Base-by-base conservation (phyloP, 2,797 vertebrate species). In the Chanos chanos region DNA sequence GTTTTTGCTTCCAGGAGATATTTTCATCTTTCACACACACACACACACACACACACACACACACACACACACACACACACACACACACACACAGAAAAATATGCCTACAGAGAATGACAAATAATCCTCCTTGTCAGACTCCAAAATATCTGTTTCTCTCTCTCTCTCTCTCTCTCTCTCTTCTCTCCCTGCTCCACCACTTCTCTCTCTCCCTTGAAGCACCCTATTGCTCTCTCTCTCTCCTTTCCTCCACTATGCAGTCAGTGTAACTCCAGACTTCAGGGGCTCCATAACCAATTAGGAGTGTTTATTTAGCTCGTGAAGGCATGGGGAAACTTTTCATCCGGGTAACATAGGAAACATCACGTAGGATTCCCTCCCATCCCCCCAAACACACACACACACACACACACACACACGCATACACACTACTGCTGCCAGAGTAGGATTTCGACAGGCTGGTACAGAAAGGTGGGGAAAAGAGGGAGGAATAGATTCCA, bases 231-330 rank as follows among this genome's bases (percentile, higher is more conserved):
- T 22, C 25, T 39, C 31, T 54, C 34, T 16, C 41, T 50, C 25
- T 40, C 18, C 43, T 5, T 24, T 34, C 44, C 19, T 24, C 7
- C 30, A 47, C 27, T 28, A 43, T 40, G 79, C 79, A 78, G 87
- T 82, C 68, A 81, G 81, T 83, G 83, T 87, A 89, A 89, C 86
- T 86, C 81, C 86, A 89, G 93, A 92, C 89, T 92, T 89, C 89
- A 80, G 89, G 91, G 94, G 93, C 93, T 93, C 94, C 92, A 91
- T 87, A 85, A 85, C 88, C 92, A 94, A 94, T 95, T 95, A 95
- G 87, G 86, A 84, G 84, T 92, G 89, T 93, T 93, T 90, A 93
- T 88, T 91, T 86, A 92, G 79, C 80, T 81, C 74, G 82, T 78
- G 77, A 82, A 56, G 79, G 81, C 83, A 79, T 85, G 80, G 44